Evolutionary conservation across 2,888 invertebrate species (phyloP), one percentile per base, ranked within the genome.

Genomic region (Boloria selene): DNA sequence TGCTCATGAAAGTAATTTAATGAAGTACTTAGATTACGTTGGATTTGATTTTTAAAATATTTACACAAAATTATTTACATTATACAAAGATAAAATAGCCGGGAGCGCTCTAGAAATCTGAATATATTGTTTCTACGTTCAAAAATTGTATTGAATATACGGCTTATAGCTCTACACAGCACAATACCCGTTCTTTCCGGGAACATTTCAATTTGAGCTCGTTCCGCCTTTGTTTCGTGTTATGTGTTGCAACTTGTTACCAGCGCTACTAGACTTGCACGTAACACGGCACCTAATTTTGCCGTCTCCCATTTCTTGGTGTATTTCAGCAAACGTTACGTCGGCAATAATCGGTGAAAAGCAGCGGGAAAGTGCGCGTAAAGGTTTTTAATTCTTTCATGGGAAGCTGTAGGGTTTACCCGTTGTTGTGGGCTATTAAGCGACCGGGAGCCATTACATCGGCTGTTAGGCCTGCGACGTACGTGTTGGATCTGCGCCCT

Each of bases 401-500:
- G 79, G 75, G 78, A 80, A 84, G 82, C 79, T 81, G 79, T 76
- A 77, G 75, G 76, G 77, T 73, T 70, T 77, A 73, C 71, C 79
- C 81, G 82, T 84, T 84, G 85, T 84, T 85, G 78, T 75, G 72
- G 74, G 84, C 83, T 81, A 84, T 87, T 86, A 87, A 80, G 80
- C 81, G 81, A 79, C 77, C 73, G 77, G 76, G 69, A 76, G 82
- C 86, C 84, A 89, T 90, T 90, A 90, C 85, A 80, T 77, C 74
- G 81, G 79, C 85, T 83, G 88, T 87, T 88, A 87, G 84, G 86
- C 83, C 82, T 78, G 74, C 75, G 75, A 80, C 79, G 82, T 80
- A 88, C 90, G 90, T 89, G 90, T 84, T 79, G 84, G 85, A 83
- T 85, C 81, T 83, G 83, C 85, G 86, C 87, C 88, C 88, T 85